Conservation (phyloP, 2,113 vertebrate genomes). For the Equus quagga region DNA sequence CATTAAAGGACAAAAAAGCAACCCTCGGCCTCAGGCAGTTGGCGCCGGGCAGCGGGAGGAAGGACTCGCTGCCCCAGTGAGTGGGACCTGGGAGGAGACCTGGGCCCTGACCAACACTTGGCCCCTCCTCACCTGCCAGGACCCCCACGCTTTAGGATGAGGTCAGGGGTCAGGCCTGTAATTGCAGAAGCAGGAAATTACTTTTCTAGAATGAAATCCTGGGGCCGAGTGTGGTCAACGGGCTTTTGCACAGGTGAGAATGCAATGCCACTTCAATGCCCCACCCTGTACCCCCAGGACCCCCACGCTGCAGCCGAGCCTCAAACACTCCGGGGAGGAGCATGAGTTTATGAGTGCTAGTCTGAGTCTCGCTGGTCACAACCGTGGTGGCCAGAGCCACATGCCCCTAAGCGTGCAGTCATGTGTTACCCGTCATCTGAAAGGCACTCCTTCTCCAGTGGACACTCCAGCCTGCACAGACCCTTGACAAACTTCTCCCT, state of each 20-base stretch:
- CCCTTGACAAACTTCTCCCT: too few species aligned
- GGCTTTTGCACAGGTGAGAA: neutral
- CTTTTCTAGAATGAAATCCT: neutral
- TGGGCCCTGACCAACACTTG: too few species aligned
- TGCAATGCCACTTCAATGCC: rapidly evolving
- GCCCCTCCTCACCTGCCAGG: neutral
- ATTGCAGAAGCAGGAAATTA: neutral
- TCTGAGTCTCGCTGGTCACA: too few species aligned
- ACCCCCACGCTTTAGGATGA: neutral
- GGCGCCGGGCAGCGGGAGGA: neutral
- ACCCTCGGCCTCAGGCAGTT: neutral
- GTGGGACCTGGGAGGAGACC: neutral
- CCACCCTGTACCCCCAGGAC: neutral
- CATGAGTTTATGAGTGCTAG: too few species aligned
- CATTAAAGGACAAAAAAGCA: neutral
- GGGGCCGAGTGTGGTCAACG: neutral
- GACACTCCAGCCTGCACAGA: too few species aligned
- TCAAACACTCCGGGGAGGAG: neutral
- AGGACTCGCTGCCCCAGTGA: too few species aligned
- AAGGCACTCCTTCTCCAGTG: too few species aligned
- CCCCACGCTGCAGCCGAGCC: neutral
- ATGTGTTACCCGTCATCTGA: neutral
- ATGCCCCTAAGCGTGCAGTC: neutral
- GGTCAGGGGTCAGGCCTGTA: neutral
- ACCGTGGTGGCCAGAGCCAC: too few species aligned